A percentile compares a stretch with the other conserved stretches of the same genome.
These are phyloP conservation scores for Rutpela maculata DNA, from an alignment of 2,888 invertebrate genomes.

Conservation along the genomic window DNA sequence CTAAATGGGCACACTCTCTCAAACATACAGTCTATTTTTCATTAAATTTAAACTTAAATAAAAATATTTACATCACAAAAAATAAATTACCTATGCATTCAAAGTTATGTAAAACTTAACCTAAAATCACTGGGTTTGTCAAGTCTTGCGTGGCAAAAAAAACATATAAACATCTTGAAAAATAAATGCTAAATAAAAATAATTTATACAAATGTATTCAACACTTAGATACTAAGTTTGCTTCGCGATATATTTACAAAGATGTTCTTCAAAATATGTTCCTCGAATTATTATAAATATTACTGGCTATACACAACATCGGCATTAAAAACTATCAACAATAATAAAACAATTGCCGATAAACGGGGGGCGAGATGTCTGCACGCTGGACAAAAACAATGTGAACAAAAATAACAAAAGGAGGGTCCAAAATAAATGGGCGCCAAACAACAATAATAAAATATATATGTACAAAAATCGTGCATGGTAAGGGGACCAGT, in stretches of 20 bases:
- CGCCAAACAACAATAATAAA: constrained; percentile 57
- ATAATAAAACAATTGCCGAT: constrained; percentile 48
- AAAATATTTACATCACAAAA: constrained; percentile 72
- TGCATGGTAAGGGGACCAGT: constrained; percentile 64
- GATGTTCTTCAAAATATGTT: constrained; percentile 65
- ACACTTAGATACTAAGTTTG: constrained; percentile 65
- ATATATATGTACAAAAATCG: constrained; percentile 57
- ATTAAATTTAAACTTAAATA: constrained; percentile 61
- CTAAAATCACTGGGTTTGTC: constrained; percentile 72
- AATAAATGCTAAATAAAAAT: constrained; percentile 65
- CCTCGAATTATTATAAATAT: constrained; percentile 39
- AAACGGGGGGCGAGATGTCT: constrained; percentile 54
- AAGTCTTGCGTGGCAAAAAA: constrained; percentile 70
- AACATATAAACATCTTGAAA: constrained; percentile 61
- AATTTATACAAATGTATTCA: constrained; percentile 66
- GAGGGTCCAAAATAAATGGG: constrained; percentile 62
- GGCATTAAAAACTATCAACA: constrained; percentile 41
- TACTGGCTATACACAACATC: constrained; percentile 54
- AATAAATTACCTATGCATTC: constrained; percentile 68
- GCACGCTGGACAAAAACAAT: constrained; percentile 57
- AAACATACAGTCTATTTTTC: constrained; percentile 66
- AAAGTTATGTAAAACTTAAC: constrained; percentile 67
- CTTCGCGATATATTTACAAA: constrained; percentile 71
- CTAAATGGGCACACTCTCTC: constrained; percentile 64
- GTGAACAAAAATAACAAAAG: constrained; percentile 52